phyloP scores from a whole-genome alignment of 2,888 invertebrate species.

The Caenorhabditis zanzibari region DNA sequence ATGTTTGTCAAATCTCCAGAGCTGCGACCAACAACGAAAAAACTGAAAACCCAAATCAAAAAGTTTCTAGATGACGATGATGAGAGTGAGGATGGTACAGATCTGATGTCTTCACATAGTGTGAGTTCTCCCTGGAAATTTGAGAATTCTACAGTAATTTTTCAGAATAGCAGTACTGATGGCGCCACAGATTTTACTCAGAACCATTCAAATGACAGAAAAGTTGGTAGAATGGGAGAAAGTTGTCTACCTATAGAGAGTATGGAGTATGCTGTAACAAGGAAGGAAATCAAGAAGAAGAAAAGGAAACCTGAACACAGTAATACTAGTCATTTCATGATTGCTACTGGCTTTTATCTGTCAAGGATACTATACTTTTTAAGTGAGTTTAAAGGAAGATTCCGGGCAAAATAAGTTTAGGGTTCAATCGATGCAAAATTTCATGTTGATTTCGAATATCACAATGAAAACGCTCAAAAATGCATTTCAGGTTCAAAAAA shows the following conservation, averaged over 20 bases:
- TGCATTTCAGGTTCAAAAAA: no score
- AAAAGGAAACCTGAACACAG: not conserved
- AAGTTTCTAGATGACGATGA: conserved; percentile 23
- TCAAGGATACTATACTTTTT: conserved; percentile 65
- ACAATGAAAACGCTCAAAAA: not conserved
- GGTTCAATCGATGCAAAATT: no score
- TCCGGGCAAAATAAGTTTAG: no score
- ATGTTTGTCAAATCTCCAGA: conserved; percentile 70
- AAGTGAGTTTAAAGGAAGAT: conserved; percentile 59
- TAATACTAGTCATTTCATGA: conserved; percentile 21
- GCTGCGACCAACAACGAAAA: conserved; percentile 62
- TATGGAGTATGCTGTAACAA: conserved; percentile 21
- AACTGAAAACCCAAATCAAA: conserved; percentile 45
- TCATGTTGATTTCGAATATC: no score
- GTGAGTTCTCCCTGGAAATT: conserved; percentile 9
- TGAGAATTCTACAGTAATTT: no score
- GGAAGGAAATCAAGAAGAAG: not conserved
- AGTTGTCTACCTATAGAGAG: conserved; percentile 28
- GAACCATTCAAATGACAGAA: conserved; percentile 25
- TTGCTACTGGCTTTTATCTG: conserved; percentile 47
- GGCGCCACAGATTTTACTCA: not conserved
- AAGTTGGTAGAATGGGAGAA: conserved; percentile 35
- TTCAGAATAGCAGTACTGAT: conserved; percentile 50
- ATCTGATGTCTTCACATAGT: conserved; percentile 20
- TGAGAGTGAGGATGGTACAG: conserved; percentile 40